Evolutionary conservation across 2,797 vertebrate genomes (phyloP).

Genomic region (Miichthys miiuy): DNA sequence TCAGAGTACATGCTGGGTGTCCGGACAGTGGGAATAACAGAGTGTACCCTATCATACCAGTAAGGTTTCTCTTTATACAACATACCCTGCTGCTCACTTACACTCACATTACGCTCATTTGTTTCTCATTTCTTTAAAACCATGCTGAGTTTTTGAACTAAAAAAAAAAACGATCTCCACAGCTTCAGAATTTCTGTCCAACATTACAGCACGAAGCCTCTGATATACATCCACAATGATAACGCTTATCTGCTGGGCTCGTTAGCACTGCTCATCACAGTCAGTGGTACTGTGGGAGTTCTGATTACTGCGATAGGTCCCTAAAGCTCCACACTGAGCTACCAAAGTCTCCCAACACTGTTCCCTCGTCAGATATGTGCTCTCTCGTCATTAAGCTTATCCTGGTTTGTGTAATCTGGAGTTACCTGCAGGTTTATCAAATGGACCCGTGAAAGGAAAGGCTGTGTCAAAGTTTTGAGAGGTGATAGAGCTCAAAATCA

Average conservation of each 20-base stretch:
- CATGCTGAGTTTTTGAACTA: not conserved
- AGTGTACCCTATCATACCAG: constrained; percentile 76
- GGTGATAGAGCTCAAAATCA: not conserved
- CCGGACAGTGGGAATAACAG: constrained; percentile 40
- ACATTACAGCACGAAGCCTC: constrained; percentile 36
- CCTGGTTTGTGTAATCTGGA: not conserved
- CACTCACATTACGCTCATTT: constrained; percentile 4
- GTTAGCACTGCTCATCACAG: not conserved
- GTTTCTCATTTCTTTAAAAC: constrained; percentile 14
- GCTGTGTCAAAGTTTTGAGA: not conserved
- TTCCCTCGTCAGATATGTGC: constrained; percentile 2
- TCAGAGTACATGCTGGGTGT: not conserved
- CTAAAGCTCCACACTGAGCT: constrained; percentile 13
- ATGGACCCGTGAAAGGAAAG: not conserved
- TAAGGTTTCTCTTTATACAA: constrained; percentile 76
- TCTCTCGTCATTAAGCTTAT: constrained; percentile 14
- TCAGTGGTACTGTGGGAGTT: not conserved
- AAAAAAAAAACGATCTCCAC: constrained; percentile 32
- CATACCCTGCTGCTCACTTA: constrained; percentile 55
- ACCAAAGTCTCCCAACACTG: not conserved
- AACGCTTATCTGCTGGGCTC: not conserved
- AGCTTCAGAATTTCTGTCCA: constrained; percentile 52
- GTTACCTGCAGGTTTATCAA: not conserved
- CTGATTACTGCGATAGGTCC: constrained; percentile 7
- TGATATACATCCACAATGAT: not conserved